Evolutionary conservation across 2,888 invertebrate genomes (phyloP).

Genomic region (Autographa pulchrina): DNA sequence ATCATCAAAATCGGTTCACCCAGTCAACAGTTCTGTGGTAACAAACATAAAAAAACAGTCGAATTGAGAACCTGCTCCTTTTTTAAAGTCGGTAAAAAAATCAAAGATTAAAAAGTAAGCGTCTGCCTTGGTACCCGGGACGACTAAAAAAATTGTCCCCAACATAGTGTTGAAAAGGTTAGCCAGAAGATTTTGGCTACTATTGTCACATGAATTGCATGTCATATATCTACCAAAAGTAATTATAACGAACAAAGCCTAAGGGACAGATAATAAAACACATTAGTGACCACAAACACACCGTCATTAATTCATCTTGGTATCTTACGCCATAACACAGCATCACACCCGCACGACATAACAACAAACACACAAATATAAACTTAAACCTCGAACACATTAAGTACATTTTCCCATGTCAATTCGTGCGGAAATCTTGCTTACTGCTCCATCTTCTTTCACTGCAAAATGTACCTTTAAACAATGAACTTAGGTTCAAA

Average conservation of each 20-base stretch:
- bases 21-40: no score
- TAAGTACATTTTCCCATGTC: background rate
- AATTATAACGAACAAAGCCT: slow-evolving; percentile 1
- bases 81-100: no score
- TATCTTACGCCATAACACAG: slow-evolving; percentile 1
- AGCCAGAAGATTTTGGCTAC: background rate
- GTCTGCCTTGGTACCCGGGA: no score
- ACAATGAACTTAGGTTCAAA: background rate
- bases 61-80: no score
- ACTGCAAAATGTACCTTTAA: background rate
- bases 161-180: background rate
- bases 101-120: no score
- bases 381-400: background rate
- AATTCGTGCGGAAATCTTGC: background rate
- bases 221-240: background rate
- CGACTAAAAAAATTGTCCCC: background rate
- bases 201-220: slow-evolving; percentile 4
- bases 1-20: no score
- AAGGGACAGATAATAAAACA: background rate
- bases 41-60: no score
- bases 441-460: background rate
- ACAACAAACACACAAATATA: background rate
- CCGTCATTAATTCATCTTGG: slow-evolving; percentile 7
- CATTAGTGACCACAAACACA: slow-evolving; percentile 6
- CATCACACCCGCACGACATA: background rate